Percentiles rank a stretch among this genome's conserved stretches.
These are phyloP conservation scores for Macrosoma leucophasiata DNA, from an alignment of 2,888 invertebrate species.

Conservation along the genomic window DNA sequence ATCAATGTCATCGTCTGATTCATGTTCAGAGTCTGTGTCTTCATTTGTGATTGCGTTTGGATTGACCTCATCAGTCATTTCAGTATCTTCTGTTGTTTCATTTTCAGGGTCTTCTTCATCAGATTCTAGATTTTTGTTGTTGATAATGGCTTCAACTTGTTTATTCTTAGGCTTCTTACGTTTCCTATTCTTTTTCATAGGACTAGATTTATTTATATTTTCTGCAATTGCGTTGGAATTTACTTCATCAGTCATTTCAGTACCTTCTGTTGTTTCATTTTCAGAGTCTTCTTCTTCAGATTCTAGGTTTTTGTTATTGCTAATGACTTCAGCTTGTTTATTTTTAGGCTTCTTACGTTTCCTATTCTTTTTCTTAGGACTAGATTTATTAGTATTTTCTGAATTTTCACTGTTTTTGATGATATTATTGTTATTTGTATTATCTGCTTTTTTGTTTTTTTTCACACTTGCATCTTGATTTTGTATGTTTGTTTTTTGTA, in stretches of 20 bases:
- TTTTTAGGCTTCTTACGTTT: no score
- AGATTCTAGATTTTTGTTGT: constrained; percentile 16
- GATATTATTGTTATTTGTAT: background rate
- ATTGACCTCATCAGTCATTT: constrained; percentile 29
- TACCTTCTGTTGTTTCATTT: constrained; percentile 3
- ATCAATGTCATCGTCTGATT: constrained; percentile 61
- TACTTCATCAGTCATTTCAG: constrained; percentile 1
- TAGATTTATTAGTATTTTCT: constrained; percentile 7
- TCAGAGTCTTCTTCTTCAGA: constrained; percentile 1
- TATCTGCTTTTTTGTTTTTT: constrained; percentile 6
- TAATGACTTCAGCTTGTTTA: constrained; percentile 4
- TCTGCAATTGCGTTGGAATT: background rate
- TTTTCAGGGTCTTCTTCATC: constrained; percentile 2
- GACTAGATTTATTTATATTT: constrained; percentile 18
- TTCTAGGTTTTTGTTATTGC: constrained; percentile 16
- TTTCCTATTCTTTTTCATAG: constrained; percentile 28
- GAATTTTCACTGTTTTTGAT: constrained; percentile 9
- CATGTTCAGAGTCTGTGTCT: constrained; percentile 66
- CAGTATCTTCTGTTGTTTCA: constrained; percentile 3
- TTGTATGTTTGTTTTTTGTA: no score
- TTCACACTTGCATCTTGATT: background rate
- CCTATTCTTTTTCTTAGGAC: constrained; percentile 16
- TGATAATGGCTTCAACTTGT: constrained; percentile 3
- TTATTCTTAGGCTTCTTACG: no score
- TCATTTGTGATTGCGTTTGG: constrained; percentile 62